Base-by-base conservation (phyloP, 2,797 vertebrate genomes). In the Anguilla obscura region DNA sequence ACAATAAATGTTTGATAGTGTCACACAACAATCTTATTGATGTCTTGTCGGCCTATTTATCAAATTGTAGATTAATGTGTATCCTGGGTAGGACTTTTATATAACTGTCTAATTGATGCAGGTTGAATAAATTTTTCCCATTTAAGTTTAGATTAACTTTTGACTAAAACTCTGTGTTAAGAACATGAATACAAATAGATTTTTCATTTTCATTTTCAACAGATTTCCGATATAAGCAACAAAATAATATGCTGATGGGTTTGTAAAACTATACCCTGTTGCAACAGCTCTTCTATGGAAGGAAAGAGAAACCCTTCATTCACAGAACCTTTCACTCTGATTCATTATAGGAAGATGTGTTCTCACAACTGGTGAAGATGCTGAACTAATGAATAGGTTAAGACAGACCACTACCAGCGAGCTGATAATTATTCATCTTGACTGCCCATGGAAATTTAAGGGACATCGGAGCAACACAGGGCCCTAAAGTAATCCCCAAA, bases 391-490 rank as follows among this genome's bases (percentile, higher is more conserved):
- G 40, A 45, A 58, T 60, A 85, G 84, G 33, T 56, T 33, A 56
- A 56, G 27, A 60, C 18, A 84, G 30, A 83, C 48, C n/a, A 50
- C 45, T 58, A 10, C 79, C 45, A 82, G 74, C 10, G 45, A 12
- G 79, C 45, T 48, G 33, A 74, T 74, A 40, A 82, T 82, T 48
- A 18, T 27, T 82, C 79, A 82, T 82, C 79, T 50, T 82, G 79
- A 82, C 45, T 50, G 24, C 45, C 45, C 0, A 48, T 82, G 40
- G 79, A 82, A n/a, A 3, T 48, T 50, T 82, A 82, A 71, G 63
- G 60, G 30, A 63, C 50, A 56, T 48, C 36, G 40, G 50, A 45
- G 79, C 40, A 87, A 84, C 56, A 84, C 56, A 33, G 18, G 63
- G 60, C 18, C 12, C 66, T 56, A n/a, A 82, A 36, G 50, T 74